phyloP scores from a whole-genome alignment of 92 coral and sea anemone species.

The Metridium senile region DNA sequence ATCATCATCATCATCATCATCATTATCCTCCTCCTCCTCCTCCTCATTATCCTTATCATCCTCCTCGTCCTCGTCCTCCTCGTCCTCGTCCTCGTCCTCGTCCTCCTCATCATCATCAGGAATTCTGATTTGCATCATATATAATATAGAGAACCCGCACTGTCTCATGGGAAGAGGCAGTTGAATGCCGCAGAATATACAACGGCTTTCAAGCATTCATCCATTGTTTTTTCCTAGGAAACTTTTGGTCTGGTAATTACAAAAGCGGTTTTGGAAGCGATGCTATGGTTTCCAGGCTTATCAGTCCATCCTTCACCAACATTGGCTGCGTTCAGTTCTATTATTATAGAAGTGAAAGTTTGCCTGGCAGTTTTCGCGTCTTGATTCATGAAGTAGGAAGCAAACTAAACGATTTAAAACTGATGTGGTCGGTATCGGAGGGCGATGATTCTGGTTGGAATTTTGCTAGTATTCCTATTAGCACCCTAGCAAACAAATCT shows the following conservation, averaged over 20 bases:
- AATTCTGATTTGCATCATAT: too few relatives aligned
- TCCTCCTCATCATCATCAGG: too few relatives aligned
- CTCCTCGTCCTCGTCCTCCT: too few relatives aligned
- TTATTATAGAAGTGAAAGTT: not conserved
- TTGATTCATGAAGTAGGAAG: not conserved
- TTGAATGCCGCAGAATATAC: too few relatives aligned
- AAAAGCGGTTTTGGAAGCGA: not conserved
- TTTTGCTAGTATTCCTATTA: conserved; percentile 10
- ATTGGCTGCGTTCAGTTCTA: conserved; percentile 19
- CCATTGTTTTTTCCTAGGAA: not conserved
- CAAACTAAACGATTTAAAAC: not conserved
- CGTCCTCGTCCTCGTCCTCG: too few relatives aligned
- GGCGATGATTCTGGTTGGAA: conserved; percentile 2
- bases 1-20: too few relatives aligned
- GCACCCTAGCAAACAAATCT: not conserved
- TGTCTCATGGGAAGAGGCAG: too few relatives aligned
- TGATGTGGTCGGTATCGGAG: not conserved
- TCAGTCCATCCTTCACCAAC: conserved; percentile 3
- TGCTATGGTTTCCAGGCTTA: conserved; percentile 8
- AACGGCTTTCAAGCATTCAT: not conserved
- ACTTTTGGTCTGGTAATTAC: not conserved
- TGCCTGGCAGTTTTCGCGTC: not conserved
- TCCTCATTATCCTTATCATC: too few relatives aligned
- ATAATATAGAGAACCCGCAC: too few relatives aligned
- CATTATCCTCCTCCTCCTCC: too few relatives aligned